Evolutionary conservation across 2,888 invertebrate species (phyloP), one percentile per base, ranked within the genome.

Genomic region (Ischnus inquisitorius): DNA sequence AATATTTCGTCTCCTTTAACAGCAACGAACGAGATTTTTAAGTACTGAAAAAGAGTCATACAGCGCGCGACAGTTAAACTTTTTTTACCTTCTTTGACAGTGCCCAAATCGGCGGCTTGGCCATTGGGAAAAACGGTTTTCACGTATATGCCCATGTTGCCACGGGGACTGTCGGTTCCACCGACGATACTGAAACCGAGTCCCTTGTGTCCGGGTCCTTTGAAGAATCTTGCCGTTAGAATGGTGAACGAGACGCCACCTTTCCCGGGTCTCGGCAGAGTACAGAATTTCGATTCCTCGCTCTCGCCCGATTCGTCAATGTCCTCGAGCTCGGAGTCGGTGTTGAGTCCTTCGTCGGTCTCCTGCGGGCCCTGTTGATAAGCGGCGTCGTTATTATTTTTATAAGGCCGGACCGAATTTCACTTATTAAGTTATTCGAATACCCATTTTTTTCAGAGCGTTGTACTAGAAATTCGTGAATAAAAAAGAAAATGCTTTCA

Each of bases 101-200:
- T 94, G 28, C 96, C 96, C 88, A 96, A 96, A 90, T 98, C 97
- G 41, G 97, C 97, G 12, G 98, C 97, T 93, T 98, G 97, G 4
- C 98, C 98, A 88, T 96, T 96, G 82, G 97, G 96, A 92, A 97
- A 97, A 85, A 98, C 96, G 28, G 97, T 97, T 93, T 98, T 97
- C 22, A 98, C 97, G 92, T 97, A 98, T 89, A 98, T 97, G 60
- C 98, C 98, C 96, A 98, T 97, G 89, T 96, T 96, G 0, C 97
- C 98, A 86, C 96, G 96, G 1, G 97, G 97, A 14, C 97, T 97
- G 92, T 98, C 98, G 75, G 95, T 95, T 1, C 98, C 98, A 14
- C 98, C 98, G 22, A 98, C 98, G 88, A 98, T 97, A 88, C 97
- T 98, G 94, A 98, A 98, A 19, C 98, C 98, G 25, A 98, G 95